These are phyloP conservation scores for Grallaria varia DNA, from an alignment of 2,113 vertebrate species.

Conservation along the genomic window DNA sequence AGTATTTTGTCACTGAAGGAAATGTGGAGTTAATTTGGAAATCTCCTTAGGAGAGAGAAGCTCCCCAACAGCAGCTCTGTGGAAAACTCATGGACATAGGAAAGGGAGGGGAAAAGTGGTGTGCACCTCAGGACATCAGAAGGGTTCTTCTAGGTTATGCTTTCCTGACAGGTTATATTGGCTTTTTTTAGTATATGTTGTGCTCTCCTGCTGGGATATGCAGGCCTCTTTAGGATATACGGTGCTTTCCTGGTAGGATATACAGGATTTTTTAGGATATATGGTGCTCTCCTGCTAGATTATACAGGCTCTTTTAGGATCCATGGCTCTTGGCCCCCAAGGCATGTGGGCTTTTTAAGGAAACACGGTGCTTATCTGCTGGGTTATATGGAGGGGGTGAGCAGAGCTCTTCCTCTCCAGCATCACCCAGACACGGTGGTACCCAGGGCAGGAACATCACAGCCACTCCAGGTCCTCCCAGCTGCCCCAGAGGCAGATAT, in stretches of 20 bases:
- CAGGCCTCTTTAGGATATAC: neutral
- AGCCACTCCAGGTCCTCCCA: neutral
- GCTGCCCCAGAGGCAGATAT: neutral
- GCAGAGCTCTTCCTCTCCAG: neutral
- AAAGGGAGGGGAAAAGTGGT: neutral
- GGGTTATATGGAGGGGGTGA: accelerated
- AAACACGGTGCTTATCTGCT: neutral
- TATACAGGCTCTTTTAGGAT: neutral
- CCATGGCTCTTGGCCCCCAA: neutral
- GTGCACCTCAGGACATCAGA: accelerated
- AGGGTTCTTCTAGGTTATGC: neutral
- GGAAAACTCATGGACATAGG: accelerated
- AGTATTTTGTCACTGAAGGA: neutral
- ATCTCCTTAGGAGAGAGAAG: neutral
- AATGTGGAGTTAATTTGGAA: neutral
- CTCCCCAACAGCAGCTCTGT: neutral
- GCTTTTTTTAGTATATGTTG: neutral
- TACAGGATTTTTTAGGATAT: neutral
- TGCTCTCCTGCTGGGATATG: neutral
- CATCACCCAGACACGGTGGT: neutral
- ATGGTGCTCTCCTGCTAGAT: neutral
- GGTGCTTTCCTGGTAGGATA: no score
- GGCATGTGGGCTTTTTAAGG: neutral
- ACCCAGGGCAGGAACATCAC: neutral
- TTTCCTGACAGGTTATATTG: neutral